These are phyloP conservation scores for Nematostella vectensis DNA, from an alignment of 92 coral and sea anemone genomes.

Conservation along the genomic window DNA sequence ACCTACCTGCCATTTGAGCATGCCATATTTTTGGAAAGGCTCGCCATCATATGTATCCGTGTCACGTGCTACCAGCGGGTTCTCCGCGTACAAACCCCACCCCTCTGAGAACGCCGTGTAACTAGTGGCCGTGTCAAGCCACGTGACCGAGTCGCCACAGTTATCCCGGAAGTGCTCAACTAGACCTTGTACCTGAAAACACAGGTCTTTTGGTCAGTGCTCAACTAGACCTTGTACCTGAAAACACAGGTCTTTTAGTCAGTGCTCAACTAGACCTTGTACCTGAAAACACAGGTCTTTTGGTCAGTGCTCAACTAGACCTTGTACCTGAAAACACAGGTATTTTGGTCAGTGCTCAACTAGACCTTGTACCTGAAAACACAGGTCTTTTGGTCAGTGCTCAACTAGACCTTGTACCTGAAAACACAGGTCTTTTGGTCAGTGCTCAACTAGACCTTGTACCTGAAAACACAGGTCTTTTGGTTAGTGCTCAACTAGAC, in stretches of 20 bases:
- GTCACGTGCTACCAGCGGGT: constrained; percentile 21
- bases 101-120: constrained; percentile 75
- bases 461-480: background rate
- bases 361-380: too few species aligned
- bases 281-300: constrained; percentile 22
- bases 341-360: too few species aligned
- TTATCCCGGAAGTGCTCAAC: constrained; percentile 57
- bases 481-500: background rate
- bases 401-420: too few species aligned
- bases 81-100: constrained; percentile 81
- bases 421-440: too few species aligned
- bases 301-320: constrained; percentile 51
- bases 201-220: too few species aligned
- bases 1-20: constrained; percentile 34
- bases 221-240: constrained; percentile 52
- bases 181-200: constrained; percentile 49
- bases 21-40: constrained; percentile 25
- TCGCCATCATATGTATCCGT: constrained; percentile 12
- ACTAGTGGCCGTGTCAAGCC: constrained; percentile 37
- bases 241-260: too few species aligned
- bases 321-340: constrained; percentile 38
- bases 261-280: constrained; percentile 56
- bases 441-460: too few species aligned
- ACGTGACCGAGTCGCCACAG: constrained; percentile 42
- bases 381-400: too few species aligned